Evolutionary conservation across 2,888 invertebrate species (phyloP).

Genomic region (Helicoverpa assulta): DNA sequence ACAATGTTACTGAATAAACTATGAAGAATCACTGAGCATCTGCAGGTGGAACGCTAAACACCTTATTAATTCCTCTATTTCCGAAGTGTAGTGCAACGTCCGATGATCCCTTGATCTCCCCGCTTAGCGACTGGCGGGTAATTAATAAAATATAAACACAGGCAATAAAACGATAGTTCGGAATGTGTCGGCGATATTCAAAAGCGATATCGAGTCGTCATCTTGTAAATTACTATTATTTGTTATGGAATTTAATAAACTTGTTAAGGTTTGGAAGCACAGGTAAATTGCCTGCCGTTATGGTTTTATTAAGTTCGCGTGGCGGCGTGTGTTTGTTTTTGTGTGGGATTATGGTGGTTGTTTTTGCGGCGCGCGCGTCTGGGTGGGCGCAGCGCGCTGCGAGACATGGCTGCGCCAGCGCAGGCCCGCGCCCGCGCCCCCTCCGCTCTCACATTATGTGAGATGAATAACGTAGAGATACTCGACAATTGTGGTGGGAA

Average conservation of each 20-base stretch:
- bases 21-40: constrained; percentile 41
- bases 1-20: constrained; percentile 53
- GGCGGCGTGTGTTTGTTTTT: constrained; percentile 88
- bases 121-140: constrained; percentile 70
- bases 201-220: constrained; percentile 85
- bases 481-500: constrained; percentile 77
- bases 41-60: constrained; percentile 54
- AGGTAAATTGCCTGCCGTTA: constrained; percentile 86
- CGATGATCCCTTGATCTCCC: constrained; percentile 65
- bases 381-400: constrained; percentile 83
- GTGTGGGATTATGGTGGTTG: constrained; percentile 82
- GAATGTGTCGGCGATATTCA: constrained; percentile 86
- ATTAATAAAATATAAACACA: constrained; percentile 84
- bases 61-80: constrained; percentile 58
- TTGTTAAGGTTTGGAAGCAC: constrained; percentile 88
- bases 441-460: constrained; percentile 78
- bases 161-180: constrained; percentile 83
- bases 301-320: constrained; percentile 88
- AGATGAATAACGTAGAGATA: constrained; percentile 72
- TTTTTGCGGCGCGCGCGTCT: constrained; percentile 82
- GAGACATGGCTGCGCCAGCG: constrained; percentile 86
- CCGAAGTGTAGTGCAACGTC: constrained; percentile 52
- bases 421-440: constrained; percentile 56
- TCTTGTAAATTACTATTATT: constrained; percentile 89
- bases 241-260: constrained; percentile 89